Base-by-base conservation (phyloP, 2,113 vertebrate species). In the Pseudonaja textilis region DNA sequence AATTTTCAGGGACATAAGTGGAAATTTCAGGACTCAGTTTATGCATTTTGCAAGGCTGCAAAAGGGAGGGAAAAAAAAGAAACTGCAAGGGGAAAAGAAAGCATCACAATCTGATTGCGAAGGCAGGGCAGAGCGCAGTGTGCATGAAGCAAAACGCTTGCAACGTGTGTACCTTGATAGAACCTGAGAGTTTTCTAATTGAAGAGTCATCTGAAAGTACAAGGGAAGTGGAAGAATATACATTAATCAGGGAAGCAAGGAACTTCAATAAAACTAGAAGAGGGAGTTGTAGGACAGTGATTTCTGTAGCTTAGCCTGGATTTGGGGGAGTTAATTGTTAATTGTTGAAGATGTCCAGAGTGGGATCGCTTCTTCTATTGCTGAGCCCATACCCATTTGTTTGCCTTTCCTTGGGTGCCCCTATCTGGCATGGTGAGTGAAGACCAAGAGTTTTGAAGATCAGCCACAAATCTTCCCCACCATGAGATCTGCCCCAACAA, bases 171-270 rank as follows among this genome's bases (percentile, higher is more conserved):
- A 98, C 98, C 98, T 98, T 98, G 86, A 98, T 97, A 29, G 98
- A 95, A 85, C 96, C 92, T 18, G 97, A 89, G n/a, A 96, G 97
- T 91, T 98, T 99, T 96, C 98, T 99, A 94, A 97, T 98, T 0
- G 96, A 97, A 93, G 98, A 97, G 91, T 99, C 98, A 94, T 99
- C 99, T 99, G 96, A 86, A 95, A 96, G 69, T 95, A 69, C 69
- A 96, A 87, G 1, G 91, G 86, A 88, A 91, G 54, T n/a, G 8
- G 91, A 14, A 74, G n/a, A 34, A 81, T 22, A 42, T 1, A 6
- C 34, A 1, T 5, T 11, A 52, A 34, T n/a, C 5, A 26, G 12
- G 29, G 23, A 4, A 61, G 20, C 85, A n/a, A 47, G 42, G 42
- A 26, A 59, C 18, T n/a, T 61, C 42, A 23, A 11, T 6, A 14